These are phyloP conservation scores for Pandion haliaetus DNA, from an alignment of 2,113 vertebrate species.

Conservation along the genomic window DNA sequence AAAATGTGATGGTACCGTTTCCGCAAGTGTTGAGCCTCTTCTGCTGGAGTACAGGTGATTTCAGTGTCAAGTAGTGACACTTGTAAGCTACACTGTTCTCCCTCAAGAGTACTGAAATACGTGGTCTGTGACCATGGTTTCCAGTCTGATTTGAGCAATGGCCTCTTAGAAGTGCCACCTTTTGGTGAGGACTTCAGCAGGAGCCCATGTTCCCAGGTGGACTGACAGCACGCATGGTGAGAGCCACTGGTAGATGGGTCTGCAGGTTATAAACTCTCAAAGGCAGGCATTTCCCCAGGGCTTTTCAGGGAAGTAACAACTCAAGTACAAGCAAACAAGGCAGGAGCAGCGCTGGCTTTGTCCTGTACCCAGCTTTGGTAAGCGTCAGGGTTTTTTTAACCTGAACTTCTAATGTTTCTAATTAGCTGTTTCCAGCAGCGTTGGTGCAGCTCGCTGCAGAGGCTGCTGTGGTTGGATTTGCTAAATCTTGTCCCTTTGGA, in stretches of 20 bases:
- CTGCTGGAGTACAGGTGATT: fast-evolving
- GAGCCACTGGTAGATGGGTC: not conserved
- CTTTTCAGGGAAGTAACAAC: not conserved
- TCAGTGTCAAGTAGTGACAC: fast-evolving
- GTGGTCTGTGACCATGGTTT: fast-evolving
- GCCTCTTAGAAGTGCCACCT: not conserved
- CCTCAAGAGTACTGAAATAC: fast-evolving
- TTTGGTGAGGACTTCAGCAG: too few species aligned
- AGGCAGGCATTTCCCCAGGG: not conserved
- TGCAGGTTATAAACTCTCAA: fast-evolving
- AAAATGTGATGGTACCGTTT: fast-evolving
- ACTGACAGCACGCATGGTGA: fast-evolving
- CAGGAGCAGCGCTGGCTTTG: not conserved
- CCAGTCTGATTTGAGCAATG: fast-evolving
- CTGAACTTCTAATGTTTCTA: not conserved
- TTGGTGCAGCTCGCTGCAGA: not conserved
- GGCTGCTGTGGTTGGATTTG: not conserved
- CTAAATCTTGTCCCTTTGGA: not conserved
- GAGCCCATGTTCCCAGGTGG: fast-evolving
- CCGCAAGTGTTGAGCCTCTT: not conserved
- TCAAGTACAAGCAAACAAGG: not conserved
- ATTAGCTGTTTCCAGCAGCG: not conserved
- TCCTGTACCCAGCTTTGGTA: not conserved
- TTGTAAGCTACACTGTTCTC: fast-evolving
- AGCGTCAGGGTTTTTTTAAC: not conserved